Base-by-base conservation (phyloP, 2,888 invertebrate species). In the Apotomis turbidana region DNA sequence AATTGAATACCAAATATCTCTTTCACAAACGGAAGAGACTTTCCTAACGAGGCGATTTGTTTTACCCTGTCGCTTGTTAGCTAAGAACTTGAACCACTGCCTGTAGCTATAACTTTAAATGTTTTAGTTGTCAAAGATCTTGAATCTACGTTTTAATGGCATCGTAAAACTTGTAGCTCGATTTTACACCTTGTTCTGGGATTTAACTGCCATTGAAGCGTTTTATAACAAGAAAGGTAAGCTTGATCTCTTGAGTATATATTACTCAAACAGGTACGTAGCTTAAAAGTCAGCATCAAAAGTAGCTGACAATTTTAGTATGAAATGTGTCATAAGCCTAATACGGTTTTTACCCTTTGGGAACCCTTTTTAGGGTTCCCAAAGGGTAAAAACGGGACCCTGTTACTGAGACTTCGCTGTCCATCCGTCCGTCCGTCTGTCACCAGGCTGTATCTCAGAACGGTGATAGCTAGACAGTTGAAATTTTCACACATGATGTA, bases 51-150 rank as follows among this genome's bases (percentile, higher is more conserved):
- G 54, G 44, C 58, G 12, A 41, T 9, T 58, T 41, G 10, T 52
- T 8, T 59, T 44, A 66, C 64, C 70, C 46, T 9, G 60, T 8
- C 52, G 64, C 54, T 70, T 64, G 70, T 70, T 70, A 70, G 57
- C 13, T 9, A 38, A 36, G 4, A 64, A 70, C 58, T 70, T 70
- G 13, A 49, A 15, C 13, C 38, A 41, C 36, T 12, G 36, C 44
- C 5, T 38, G 38, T 46, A 38, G 36, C 46, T 36, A 51, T 46
- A 57, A 57, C 63, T 70, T 63, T 3, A 8, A 57, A 70, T 10
- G 46, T 57, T 60, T 49, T n/a, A 64, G 62, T 70, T 63, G 63
- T 5, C 59, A 70, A 41, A 52, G 63, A 51, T 57, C 13, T 62
- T 57, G 27, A 63, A 70, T 52, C 13, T 4, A 46, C 36, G 36